Base-by-base conservation (phyloP, 2,113 vertebrate genomes). In the Tychaedon coryphoeus region DNA sequence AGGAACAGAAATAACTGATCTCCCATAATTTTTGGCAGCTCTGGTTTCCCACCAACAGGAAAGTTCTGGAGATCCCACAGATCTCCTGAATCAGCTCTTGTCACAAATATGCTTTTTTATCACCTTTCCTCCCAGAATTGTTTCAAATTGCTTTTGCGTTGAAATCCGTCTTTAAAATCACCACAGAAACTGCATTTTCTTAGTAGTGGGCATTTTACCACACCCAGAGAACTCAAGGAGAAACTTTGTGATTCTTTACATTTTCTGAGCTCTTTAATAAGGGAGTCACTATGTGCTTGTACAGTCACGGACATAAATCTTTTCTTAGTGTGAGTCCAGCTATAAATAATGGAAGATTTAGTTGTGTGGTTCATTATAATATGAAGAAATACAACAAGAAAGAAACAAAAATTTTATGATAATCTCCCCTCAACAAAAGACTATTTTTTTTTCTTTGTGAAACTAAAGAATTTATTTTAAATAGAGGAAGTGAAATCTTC, bases 281-380 rank as follows among this genome's bases (percentile, higher is more conserved):
- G 5, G 10, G 18, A 53, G 11, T 19, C 48, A 10, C 15, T 62
- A 26, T 5, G 23, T 51, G 3, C 10, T 31, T 2, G 0, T 38
- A 15, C 69, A 69, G 25, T 51, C 73, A 56, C 0, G 0, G 34
- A 23, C 14, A 8, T 57, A 28, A 67, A 48, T 18, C 28, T 5
- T 74, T 48, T 57, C 11, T 81, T 58, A 34, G 15, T 38, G 16
- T 16, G 26, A 69, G 14, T 26, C 10, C 28, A 40, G 1, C 5
- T 10, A 1, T 33, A 47, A 54, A 29, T 14, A 19, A 29, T 18
- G 24, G 3, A 42, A 79, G 10, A 36, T 57, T 42, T 31, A n/a
- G 3, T 61, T 58, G 23, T 8, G 23, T 23, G 3, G 8, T 51
- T 83, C 26, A 28, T 17, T 50, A 7, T 8, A 66, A 36, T 8